Evolutionary conservation across 64 coral and sea anemone species (phyloP).

Genomic region (Anthopleura sola): DNA sequence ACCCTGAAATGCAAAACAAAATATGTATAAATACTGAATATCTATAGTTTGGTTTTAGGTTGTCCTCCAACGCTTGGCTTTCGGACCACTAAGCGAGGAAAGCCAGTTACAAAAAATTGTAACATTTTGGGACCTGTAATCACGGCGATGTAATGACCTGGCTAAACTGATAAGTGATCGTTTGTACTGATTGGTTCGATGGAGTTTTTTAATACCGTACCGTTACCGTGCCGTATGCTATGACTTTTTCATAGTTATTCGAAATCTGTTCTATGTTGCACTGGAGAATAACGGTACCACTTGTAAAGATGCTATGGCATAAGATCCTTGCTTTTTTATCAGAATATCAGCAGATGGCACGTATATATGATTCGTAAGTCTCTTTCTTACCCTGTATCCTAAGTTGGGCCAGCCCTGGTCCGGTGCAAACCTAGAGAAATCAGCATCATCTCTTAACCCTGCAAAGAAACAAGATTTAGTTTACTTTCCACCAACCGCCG

Average conservation of each 20-base stretch:
- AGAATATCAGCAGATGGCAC: too few species aligned
- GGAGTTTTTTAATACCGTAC: too few species aligned
- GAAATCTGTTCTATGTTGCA: too few species aligned
- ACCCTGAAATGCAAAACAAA: slow-evolving; percentile 10
- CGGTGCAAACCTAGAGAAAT: slow-evolving; percentile 55
- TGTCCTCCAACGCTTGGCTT: neutral
- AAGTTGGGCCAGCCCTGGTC: neutral
- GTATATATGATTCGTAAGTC: too few species aligned
- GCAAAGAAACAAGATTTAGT: neutral
- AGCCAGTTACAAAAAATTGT: too few species aligned
- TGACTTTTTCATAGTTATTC: too few species aligned
- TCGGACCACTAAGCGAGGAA: neutral
- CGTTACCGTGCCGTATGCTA: too few species aligned
- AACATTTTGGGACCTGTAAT: too few species aligned
- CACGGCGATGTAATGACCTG: neutral
- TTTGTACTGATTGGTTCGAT: too few species aligned
- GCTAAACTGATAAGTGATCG: neutral
- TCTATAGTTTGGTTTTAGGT: neutral
- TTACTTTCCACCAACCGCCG: neutral
- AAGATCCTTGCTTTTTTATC: too few species aligned
- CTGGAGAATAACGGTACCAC: too few species aligned
- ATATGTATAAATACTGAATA: neutral
- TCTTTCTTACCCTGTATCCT: neutral
- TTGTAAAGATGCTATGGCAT: too few species aligned
- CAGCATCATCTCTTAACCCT: slow-evolving; percentile 44